Evolutionary conservation across 2,113 vertebrate genomes (phyloP).

Genomic region (Pionites leucogaster): DNA sequence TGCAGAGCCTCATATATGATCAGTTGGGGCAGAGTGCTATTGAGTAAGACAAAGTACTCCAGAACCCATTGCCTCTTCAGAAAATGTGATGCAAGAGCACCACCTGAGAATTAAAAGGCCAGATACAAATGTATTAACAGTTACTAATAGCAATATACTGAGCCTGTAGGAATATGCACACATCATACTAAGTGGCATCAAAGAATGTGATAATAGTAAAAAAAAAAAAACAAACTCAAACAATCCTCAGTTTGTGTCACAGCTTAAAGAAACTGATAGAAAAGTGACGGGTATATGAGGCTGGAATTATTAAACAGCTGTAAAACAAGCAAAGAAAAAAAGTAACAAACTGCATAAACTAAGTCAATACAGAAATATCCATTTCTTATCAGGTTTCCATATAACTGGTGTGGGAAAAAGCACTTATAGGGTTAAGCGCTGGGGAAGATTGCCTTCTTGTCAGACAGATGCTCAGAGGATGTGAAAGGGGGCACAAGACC

Average conservation of each 20-base stretch:
- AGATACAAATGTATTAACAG: background rate
- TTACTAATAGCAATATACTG: background rate
- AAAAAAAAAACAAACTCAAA: background rate
- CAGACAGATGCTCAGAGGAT: background rate
- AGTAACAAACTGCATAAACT: background rate
- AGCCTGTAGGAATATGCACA: background rate
- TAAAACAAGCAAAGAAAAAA: background rate
- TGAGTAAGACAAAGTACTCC: background rate
- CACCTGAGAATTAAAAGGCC: background rate
- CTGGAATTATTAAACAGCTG: background rate
- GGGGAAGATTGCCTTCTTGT: background rate
- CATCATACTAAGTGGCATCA: background rate
- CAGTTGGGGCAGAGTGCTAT: background rate
- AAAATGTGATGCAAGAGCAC: background rate
- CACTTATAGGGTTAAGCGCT: background rate
- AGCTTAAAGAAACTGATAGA: background rate
- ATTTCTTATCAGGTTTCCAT: background rate
- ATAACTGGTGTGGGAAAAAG: background rate
- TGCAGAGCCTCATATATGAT: background rate
- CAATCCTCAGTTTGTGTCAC: fast-evolving
- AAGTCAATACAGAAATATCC: background rate
- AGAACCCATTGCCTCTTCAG: background rate
- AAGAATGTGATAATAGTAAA: background rate
- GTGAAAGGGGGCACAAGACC: slow-evolving; percentile 15
- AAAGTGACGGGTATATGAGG: fast-evolving